These are phyloP conservation scores for Pyrrhosoma nymphula DNA, from an alignment of 2,888 invertebrate species.

Conservation along the genomic window DNA sequence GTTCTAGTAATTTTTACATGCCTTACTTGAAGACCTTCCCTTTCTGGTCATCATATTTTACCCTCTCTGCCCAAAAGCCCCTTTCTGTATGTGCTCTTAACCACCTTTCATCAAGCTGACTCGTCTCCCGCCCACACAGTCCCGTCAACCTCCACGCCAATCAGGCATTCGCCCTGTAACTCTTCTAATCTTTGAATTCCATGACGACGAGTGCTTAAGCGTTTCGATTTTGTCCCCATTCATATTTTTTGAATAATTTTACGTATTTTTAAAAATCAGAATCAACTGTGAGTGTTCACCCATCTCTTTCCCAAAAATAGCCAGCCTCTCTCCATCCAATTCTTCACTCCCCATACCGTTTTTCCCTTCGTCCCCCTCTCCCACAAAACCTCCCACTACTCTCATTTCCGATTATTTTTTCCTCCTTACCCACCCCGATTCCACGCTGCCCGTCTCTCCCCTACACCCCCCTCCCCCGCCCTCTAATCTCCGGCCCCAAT, in stretches of 20 bases:
- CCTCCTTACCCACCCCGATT: not conserved
- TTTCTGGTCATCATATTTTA: not conserved
- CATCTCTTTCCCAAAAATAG: not conserved
- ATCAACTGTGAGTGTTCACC: not conserved
- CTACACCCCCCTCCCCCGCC: not conserved
- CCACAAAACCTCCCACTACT: not conserved
- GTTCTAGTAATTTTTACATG: not conserved
- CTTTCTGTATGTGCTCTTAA: no score
- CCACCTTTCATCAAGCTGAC: no score
- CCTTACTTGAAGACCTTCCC: not conserved
- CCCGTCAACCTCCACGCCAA: not conserved
- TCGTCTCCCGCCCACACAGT: not conserved
- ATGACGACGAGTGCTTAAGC: not conserved
- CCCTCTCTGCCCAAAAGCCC: not conserved
- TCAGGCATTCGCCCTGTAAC: not conserved
- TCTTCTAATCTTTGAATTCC: not conserved
- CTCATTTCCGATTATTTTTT: not conserved
- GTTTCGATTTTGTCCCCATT: not conserved
- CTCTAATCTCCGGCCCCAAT: not conserved
- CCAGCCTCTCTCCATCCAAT: not conserved
- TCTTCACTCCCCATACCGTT: not conserved
- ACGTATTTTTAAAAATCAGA: not conserved
- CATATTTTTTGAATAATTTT: not conserved
- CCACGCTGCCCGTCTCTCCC: not conserved
- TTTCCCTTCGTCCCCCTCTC: not conserved